Evolutionary conservation across 2,113 vertebrate species (phyloP).

Genomic region (Forbesichthys papilliferus): DNA sequence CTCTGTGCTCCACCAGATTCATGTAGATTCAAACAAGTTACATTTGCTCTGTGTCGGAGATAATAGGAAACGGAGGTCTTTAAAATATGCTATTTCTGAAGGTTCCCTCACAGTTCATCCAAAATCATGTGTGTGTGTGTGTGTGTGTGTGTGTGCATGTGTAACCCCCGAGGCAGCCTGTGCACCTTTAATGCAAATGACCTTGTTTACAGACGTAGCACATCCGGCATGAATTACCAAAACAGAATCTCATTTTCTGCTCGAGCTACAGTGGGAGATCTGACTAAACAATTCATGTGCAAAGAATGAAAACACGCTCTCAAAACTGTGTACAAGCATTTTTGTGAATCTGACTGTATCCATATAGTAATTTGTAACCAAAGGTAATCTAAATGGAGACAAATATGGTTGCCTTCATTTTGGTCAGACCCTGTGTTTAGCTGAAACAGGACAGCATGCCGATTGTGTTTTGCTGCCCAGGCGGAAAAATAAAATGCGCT

Average conservation of each 20-base stretch:
- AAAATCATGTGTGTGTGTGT: slow-evolving; percentile 13
- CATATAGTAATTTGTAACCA: too few relatives aligned
- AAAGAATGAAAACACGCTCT: slow-evolving; percentile 20
- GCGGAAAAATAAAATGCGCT: slow-evolving; percentile 49
- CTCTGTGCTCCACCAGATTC: slow-evolving; percentile 48
- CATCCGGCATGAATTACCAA: slow-evolving; percentile 61
- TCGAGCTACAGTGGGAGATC: slow-evolving; percentile 40
- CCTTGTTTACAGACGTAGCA: slow-evolving; percentile 77
- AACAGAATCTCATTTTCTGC: slow-evolving; percentile 68
- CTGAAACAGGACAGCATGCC: slow-evolving; percentile 39
- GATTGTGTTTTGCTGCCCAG: slow-evolving; percentile 31
- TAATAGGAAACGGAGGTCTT: slow-evolving; percentile 66
- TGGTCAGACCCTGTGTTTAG: slow-evolving; percentile 48
- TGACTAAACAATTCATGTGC: slow-evolving; percentile 6
- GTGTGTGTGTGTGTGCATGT: slow-evolving; percentile 3
- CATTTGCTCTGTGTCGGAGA: slow-evolving; percentile 63
- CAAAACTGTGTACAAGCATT: slow-evolving; percentile 31
- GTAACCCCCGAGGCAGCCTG: slow-evolving; percentile 61
- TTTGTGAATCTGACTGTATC: slow-evolving; percentile 32
- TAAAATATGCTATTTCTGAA: slow-evolving; percentile 59
- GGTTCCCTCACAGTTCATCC: slow-evolving; percentile 57
- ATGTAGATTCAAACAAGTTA: slow-evolving; percentile 69
- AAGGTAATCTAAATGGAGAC: too few relatives aligned
- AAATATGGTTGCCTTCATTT: slow-evolving; percentile 53
- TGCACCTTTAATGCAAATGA: slow-evolving; percentile 79